phyloP scores from a whole-genome alignment of 2,888 invertebrate species.

The Tetropium fuscum region DNA sequence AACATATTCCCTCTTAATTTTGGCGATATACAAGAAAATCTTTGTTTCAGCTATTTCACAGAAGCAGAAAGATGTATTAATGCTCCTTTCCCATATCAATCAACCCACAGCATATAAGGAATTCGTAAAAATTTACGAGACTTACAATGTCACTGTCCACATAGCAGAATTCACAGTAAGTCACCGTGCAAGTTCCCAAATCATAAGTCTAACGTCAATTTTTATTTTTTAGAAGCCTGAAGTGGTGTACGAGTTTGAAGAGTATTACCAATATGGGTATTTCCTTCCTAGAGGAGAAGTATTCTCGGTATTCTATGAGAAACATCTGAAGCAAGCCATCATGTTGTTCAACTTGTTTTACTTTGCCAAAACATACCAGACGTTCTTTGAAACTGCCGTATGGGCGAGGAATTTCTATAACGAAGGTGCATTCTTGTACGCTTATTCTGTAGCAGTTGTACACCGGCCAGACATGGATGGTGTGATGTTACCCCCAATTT shows the following conservation, averaged over 20 bases:
- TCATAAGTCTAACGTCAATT: not conserved
- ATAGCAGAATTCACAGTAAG: slow-evolving; percentile 67
- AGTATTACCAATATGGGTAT: slow-evolving; percentile 68
- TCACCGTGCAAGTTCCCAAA: slow-evolving; percentile 21
- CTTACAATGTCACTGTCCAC: slow-evolving; percentile 72
- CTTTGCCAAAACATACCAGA: slow-evolving; percentile 78
- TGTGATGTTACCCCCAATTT: slow-evolving; percentile 76
- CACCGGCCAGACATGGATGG: slow-evolving; percentile 75
- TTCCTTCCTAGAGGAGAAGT: slow-evolving; percentile 72
- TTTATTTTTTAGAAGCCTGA: slow-evolving; percentile 68
- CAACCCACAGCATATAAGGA: slow-evolving; percentile 71
- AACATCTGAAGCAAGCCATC: slow-evolving; percentile 73
- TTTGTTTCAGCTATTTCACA: slow-evolving; percentile 38
- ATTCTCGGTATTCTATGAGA: slow-evolving; percentile 73
- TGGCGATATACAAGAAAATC: too few species aligned
- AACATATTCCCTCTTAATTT: too few species aligned
- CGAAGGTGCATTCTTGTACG: slow-evolving; percentile 77
- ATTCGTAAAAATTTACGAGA: slow-evolving; percentile 69
- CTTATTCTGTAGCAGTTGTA: slow-evolving; percentile 72
- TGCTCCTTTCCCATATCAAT: slow-evolving; percentile 73
- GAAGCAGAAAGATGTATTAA: slow-evolving; percentile 65
- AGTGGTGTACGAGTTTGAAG: slow-evolving; percentile 70
- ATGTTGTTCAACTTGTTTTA: slow-evolving; percentile 76
- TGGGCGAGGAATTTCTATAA: slow-evolving; percentile 77
- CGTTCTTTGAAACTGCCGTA: slow-evolving; percentile 77